These are phyloP conservation scores for Calycopis cecrops DNA, from an alignment of 1,140 invertebrate species.

Conservation along the genomic window DNA sequence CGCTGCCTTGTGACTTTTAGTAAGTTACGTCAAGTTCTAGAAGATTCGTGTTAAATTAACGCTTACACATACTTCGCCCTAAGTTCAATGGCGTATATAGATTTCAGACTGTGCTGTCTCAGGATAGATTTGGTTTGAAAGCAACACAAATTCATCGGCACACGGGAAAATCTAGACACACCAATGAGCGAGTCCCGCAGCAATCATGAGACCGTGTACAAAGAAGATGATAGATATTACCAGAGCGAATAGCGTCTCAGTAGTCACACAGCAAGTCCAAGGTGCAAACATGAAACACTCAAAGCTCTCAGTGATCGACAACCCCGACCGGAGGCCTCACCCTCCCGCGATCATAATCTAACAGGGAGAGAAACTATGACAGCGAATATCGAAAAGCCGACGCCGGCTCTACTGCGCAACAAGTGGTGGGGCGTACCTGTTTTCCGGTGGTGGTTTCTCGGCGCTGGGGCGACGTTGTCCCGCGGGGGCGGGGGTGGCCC, in stretches of 20 bases:
- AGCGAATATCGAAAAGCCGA: constrained; percentile 54
- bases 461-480: constrained; percentile 75
- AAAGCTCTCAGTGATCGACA: constrained; percentile 73
- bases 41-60: background rate
- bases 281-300: constrained; percentile 77
- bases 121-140: background rate
- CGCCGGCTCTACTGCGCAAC: constrained; percentile 43
- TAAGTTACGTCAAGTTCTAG: no score
- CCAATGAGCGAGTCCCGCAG: constrained; percentile 61
- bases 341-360: constrained; percentile 48
- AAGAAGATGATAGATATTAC: constrained; percentile 68
- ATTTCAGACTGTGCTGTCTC: background rate
- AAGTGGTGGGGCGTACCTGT: constrained; percentile 42
- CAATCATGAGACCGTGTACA: constrained; percentile 67
- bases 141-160: constrained; percentile 24
- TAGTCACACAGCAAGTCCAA: constrained; percentile 76
- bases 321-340: constrained; percentile 54
- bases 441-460: constrained; percentile 61
- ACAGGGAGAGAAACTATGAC: constrained; percentile 60
- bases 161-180: constrained; percentile 2
- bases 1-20: no score
- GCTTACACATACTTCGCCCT: background rate
- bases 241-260: constrained; percentile 71
- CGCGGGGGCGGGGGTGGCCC: constrained; percentile 88
- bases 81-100: constrained; percentile 3